These are phyloP conservation scores for Lasiurus borealis DNA, from an alignment of 2,113 vertebrate species.

Conservation along the genomic window DNA sequence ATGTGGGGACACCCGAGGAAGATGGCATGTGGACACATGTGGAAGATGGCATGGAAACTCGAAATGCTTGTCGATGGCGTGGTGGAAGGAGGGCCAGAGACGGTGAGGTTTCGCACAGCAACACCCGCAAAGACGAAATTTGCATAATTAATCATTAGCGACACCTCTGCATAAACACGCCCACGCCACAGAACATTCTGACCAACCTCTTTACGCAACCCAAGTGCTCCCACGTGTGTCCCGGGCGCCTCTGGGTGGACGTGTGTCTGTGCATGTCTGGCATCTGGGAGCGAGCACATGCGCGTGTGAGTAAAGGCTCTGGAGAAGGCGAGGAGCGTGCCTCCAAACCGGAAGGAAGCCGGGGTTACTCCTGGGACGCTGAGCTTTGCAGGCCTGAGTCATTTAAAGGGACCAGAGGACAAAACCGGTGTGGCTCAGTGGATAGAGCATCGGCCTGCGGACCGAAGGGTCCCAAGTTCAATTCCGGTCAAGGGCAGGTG, in stretches of 20 bases:
- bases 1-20: too few species aligned
- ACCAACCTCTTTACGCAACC: accelerated
- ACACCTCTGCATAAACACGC: background rate
- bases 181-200: accelerated
- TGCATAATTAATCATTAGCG: background rate
- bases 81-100: accelerated
- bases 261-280: background rate
- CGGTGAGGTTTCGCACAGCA: background rate
- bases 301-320: accelerated
- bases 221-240: background rate
- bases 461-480: too few species aligned
- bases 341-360: background rate
- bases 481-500: too few species aligned
- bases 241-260: background rate
- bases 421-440: too few species aligned
- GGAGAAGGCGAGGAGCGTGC: background rate
- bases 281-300: too few species aligned
- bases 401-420: background rate
- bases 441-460: too few species aligned
- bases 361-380: background rate
- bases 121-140: background rate
- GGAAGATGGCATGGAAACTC: background rate
- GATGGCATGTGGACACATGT: too few species aligned
- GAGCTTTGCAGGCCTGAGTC: background rate
- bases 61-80: background rate